A percentile compares a stretch with the other conserved stretches of the same genome.
Conservation (phyloP, 1,140 invertebrate genomes). For the Colletes latitarsis region DNA sequence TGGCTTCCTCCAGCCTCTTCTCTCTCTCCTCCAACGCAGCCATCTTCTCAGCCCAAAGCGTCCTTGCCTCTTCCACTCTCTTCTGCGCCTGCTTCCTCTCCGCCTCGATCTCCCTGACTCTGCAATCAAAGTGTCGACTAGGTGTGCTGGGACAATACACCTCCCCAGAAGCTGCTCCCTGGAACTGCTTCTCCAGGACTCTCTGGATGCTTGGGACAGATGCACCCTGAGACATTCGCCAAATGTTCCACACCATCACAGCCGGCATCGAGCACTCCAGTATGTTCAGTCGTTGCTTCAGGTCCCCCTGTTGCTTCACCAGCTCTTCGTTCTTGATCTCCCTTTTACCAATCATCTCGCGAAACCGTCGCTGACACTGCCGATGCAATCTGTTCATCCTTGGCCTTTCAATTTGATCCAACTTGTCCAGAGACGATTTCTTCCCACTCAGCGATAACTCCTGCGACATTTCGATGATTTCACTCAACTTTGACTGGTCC, state of each 20-base stretch:
- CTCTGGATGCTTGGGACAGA: slow-evolving; percentile 29
- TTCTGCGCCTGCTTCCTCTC: slow-evolving; percentile 68
- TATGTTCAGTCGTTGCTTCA: slow-evolving; percentile 83
- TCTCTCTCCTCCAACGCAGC: slow-evolving; percentile 51
- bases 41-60: slow-evolving; percentile 63
- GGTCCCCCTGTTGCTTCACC: slow-evolving; percentile 82
- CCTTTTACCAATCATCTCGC: slow-evolving; percentile 80
- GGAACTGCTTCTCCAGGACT: slow-evolving; percentile 66
- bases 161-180: slow-evolving; percentile 38
- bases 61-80: slow-evolving; percentile 66
- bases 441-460: neutral
- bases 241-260: slow-evolving; percentile 84
- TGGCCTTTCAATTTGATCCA: neutral
- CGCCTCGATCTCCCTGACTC: slow-evolving; percentile 69
- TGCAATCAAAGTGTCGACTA: slow-evolving; percentile 68
- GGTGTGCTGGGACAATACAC: slow-evolving; percentile 58
- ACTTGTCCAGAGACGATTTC: neutral
- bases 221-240: slow-evolving; percentile 60
- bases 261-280: slow-evolving; percentile 85
- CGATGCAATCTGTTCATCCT: neutral
- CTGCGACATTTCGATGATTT: neutral
- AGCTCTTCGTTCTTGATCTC: slow-evolving; percentile 83
- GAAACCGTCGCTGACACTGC: slow-evolving; percentile 62
- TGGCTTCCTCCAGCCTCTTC: slow-evolving; percentile 59
- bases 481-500: neutral